A percentile compares a stretch with the other conserved stretches of the same genome.
Conservation (phyloP, 2,113 vertebrate species). For the Henicopernis longicauda region DNA sequence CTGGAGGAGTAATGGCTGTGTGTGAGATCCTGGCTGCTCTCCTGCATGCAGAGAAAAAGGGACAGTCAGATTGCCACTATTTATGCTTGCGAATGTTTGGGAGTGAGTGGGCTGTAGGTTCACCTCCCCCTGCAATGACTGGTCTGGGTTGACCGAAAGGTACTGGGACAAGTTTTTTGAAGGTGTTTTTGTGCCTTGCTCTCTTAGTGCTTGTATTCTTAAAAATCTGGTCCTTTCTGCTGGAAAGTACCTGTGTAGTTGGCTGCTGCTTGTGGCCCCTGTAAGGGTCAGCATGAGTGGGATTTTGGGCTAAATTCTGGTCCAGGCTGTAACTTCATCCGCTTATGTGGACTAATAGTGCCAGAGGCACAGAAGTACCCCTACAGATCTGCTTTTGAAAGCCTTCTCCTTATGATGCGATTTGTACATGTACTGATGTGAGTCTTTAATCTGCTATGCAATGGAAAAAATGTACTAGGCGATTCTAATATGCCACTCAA, state of each 20-base stretch:
- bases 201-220: neutral
- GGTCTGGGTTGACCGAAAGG: accelerated
- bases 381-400: neutral
- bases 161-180: neutral
- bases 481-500: neutral
- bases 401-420: neutral
- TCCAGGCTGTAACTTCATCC: neutral
- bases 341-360: neutral
- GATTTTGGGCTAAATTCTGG: neutral
- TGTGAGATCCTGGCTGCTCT: neutral
- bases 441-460: neutral
- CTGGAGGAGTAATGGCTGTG: neutral
- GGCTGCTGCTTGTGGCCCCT: neutral
- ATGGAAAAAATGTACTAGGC: neutral
- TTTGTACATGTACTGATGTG: neutral
- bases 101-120: neutral
- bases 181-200: neutral
- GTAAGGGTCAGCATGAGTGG: neutral
- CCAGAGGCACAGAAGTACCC: too few relatives aligned
- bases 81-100: neutral
- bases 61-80: neutral
- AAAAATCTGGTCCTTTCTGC: neutral
- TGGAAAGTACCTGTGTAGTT: neutral
- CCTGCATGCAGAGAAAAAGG: neutral
- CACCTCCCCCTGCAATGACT: neutral